These are phyloP conservation scores for Halesus radiatus DNA, from an alignment of 1,140 invertebrate species.

Conservation along the genomic window DNA sequence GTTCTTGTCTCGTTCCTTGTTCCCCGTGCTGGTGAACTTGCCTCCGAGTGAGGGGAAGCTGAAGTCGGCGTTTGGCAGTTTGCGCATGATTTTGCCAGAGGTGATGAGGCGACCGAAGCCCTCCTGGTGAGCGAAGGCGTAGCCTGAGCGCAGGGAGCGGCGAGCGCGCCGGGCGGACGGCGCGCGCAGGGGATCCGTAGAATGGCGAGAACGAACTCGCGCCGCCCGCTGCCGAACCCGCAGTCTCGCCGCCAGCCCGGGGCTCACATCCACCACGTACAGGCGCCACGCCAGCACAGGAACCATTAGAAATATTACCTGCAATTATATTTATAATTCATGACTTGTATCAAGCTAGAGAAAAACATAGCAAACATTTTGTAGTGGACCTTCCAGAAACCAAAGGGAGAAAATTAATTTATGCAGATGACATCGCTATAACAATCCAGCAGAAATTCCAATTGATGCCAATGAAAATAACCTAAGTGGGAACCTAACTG, in stretches of 20 bases:
- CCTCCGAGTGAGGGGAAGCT: slow-evolving; percentile 68
- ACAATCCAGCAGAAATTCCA: no score
- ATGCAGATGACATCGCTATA: no score
- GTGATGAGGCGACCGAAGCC: slow-evolving; percentile 98
- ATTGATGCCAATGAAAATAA: no score
- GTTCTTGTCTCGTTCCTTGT: slow-evolving; percentile 59
- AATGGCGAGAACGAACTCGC: slow-evolving; percentile 70
- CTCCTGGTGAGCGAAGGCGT: slow-evolving; percentile 98
- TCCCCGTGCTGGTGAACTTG: slow-evolving; percentile 61
- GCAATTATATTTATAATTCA: slow-evolving; percentile 42
- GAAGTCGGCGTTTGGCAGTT: slow-evolving; percentile 78
- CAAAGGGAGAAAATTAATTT: no score
- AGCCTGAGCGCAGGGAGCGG: slow-evolving; percentile 94
- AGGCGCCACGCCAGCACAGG: slow-evolving; percentile 96
- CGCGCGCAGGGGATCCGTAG: slow-evolving; percentile 84
- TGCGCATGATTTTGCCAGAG: slow-evolving; percentile 96
- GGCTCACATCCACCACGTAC: slow-evolving; percentile 89
- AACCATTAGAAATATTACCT: slow-evolving; percentile 84
- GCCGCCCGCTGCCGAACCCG: slow-evolving; percentile 83
- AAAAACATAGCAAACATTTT: no score
- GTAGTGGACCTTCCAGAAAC: no score
- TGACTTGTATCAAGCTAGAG: no score
- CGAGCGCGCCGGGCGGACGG: slow-evolving; percentile 88
- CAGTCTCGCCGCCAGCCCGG: slow-evolving; percentile 93
- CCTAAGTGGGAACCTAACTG: no score